These are phyloP conservation scores for Scomberomorus guttatus DNA, from an alignment of 2,797 vertebrate genomes.

Conservation along the genomic window DNA sequence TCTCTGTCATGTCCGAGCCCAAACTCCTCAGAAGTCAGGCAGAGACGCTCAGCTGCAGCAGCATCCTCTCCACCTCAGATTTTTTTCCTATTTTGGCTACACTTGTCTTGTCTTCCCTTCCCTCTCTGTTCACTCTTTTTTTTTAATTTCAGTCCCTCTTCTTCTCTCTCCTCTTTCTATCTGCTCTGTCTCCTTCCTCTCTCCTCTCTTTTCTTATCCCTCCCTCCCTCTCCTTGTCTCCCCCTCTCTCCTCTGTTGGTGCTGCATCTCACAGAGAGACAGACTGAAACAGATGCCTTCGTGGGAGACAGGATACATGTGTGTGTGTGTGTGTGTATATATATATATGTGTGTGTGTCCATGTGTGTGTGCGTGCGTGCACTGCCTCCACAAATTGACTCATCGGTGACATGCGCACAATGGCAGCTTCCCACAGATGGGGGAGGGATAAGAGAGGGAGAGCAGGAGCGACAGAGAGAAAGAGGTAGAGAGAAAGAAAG, in stretches of 20 bases:
- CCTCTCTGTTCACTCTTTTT: slow-evolving; percentile 31
- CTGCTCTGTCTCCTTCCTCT: slow-evolving; percentile 41
- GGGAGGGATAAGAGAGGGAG: slow-evolving; percentile 73
- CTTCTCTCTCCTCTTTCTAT: slow-evolving; percentile 50
- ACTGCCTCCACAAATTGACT: slow-evolving; percentile 83
- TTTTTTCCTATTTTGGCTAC: slow-evolving; percentile 7
- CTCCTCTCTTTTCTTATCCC: slow-evolving; percentile 48
- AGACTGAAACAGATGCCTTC: slow-evolving; percentile 82
- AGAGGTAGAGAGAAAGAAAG: slow-evolving; percentile 31
- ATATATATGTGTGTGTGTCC: slow-evolving; percentile 29
- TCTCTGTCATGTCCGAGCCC: slow-evolving; percentile 56
- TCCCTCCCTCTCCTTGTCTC: slow-evolving; percentile 72
- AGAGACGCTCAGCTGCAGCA: slow-evolving; percentile 50
- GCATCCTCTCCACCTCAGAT: slow-evolving; percentile 47
- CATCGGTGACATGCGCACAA: slow-evolving; percentile 82
- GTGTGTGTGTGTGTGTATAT: slow-evolving; percentile 30
- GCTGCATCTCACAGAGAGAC: slow-evolving; percentile 78
- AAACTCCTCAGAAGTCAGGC: slow-evolving; percentile 76
- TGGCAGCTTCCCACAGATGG: slow-evolving; percentile 80
- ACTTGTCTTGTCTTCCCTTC: slow-evolving; percentile 24
- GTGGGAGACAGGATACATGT: slow-evolving; percentile 79
- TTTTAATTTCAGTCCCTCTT: slow-evolving; percentile 39
- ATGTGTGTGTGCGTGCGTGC: slow-evolving; percentile 46
- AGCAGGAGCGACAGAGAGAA: slow-evolving; percentile 36
- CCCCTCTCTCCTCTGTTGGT: slow-evolving; percentile 75